These are phyloP conservation scores for Porites evermanni DNA, from an alignment of 92 coral and sea anemone genomes.

Conservation along the genomic window DNA sequence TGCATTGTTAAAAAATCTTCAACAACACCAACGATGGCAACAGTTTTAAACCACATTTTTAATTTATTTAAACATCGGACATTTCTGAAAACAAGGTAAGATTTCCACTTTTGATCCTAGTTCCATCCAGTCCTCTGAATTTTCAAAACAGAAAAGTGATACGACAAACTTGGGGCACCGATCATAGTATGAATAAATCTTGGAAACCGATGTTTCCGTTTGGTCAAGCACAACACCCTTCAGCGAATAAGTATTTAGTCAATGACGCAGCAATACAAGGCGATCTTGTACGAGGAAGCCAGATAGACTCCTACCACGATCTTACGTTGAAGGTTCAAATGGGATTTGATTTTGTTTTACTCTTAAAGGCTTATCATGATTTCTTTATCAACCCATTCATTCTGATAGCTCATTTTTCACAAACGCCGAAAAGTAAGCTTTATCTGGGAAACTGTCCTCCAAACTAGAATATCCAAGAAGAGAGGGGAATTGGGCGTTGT, in stretches of 20 bases:
- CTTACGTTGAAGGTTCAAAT: slow-evolving; percentile 29
- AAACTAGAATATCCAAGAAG: not conserved
- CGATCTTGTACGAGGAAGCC: slow-evolving; percentile 26
- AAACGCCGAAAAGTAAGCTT: slow-evolving; percentile 4
- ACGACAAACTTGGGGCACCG: slow-evolving; percentile 35
- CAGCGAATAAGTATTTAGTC: slow-evolving; percentile 9
- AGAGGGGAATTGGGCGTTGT: slow-evolving; percentile 7
- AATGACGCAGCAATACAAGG: slow-evolving; percentile 25
- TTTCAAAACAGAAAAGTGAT: slow-evolving; percentile 10
- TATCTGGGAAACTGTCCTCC: slow-evolving; percentile 9
- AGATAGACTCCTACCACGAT: slow-evolving; percentile 18
- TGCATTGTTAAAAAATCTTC: not conserved
- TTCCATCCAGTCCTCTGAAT: slow-evolving; percentile 14
- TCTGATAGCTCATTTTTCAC: not conserved
- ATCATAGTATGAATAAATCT: slow-evolving; percentile 1
- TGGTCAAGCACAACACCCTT: slow-evolving; percentile 21
- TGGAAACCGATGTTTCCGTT: slow-evolving; percentile 36
- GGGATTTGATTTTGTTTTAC: slow-evolving; percentile 44
- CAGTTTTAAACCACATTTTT: not conserved
- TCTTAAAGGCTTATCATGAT: slow-evolving; percentile 36
- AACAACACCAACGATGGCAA: not conserved
- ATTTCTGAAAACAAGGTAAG: not conserved
- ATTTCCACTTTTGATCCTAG: not conserved
- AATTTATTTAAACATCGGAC: not conserved
- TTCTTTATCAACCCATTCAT: slow-evolving; percentile 4